Evolutionary conservation across 1,140 invertebrate species (phyloP).

Genomic region (Coptotermes formosanus): DNA sequence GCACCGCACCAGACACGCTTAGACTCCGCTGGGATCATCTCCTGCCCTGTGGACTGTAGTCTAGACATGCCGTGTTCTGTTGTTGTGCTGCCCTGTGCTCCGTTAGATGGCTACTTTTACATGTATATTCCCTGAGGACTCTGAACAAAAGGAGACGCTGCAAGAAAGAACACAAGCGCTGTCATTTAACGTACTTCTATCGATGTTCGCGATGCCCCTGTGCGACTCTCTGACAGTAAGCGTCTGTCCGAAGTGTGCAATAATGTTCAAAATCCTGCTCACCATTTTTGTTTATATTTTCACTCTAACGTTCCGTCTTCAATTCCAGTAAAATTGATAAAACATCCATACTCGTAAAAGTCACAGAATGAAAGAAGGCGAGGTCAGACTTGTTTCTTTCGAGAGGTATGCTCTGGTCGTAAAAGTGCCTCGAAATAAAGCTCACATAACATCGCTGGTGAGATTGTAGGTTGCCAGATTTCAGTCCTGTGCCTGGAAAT

Average conservation of each 20-base stretch:
- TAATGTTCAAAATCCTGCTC: not conserved
- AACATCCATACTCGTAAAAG: not conserved
- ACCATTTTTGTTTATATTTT: not conserved
- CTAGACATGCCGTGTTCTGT: too few species aligned
- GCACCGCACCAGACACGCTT: too few species aligned
- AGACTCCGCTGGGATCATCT: too few species aligned
- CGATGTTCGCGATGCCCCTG: too few species aligned
- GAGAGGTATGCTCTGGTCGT: not conserved
- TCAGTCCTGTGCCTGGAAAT: too few species aligned
- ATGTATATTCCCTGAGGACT: not conserved
- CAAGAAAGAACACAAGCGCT: not conserved
- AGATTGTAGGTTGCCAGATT: not conserved
- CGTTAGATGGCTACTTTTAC: not conserved
- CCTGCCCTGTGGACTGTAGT: too few species aligned
- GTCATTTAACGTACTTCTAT: not conserved
- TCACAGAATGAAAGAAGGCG: not conserved
- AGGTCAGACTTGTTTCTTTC: not conserved
- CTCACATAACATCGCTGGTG: not conserved
- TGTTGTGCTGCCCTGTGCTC: not conserved
- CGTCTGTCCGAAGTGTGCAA: not conserved
- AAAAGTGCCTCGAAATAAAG: not conserved
- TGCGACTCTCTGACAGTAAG: too few species aligned
- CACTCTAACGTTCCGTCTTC: not conserved
- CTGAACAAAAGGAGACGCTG: not conserved
- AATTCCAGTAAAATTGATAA: not conserved